phyloP scores from a whole-genome alignment of 1,140 invertebrate genomes.

The Anoplophora glabripennis region DNA sequence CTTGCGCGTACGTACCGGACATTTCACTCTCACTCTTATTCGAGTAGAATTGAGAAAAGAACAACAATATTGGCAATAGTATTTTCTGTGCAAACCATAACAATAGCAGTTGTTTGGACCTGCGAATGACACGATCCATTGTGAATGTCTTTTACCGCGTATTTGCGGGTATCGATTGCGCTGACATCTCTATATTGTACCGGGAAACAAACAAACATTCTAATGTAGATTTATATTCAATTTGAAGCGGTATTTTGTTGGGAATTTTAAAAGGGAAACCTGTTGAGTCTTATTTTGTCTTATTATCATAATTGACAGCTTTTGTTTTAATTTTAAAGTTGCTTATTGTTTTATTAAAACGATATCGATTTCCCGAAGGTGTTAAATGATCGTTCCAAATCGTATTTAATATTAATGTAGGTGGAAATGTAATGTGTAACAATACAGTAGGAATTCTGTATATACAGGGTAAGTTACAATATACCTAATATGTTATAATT shows the following conservation, averaged over 20 bases:
- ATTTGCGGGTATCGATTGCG: constrained; percentile 34
- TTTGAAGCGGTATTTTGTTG: constrained; percentile 23
- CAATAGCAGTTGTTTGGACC: constrained; percentile 1
- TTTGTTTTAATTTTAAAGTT: not conserved
- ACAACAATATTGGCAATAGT: constrained; percentile 23
- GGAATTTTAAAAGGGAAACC: constrained; percentile 30
- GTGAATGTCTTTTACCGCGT: constrained; percentile 23
- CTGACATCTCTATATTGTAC: constrained; percentile 30
- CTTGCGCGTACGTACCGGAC: too few species aligned
- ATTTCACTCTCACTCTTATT: too few species aligned
- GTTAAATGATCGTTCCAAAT: too few species aligned
- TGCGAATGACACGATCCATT: constrained; percentile 33
- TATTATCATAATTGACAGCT: constrained; percentile 7
- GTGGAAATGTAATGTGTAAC: too few species aligned
- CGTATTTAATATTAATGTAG: too few species aligned
- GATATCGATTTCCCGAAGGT: too few species aligned
- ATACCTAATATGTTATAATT: too few species aligned
- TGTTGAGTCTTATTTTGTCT: constrained; percentile 26
- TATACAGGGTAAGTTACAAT: too few species aligned
- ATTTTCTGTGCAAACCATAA: not conserved
- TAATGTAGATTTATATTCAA: constrained; percentile 34
- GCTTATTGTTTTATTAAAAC: not conserved
- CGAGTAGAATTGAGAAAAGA: constrained; percentile 12
- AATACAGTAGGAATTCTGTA: too few species aligned
- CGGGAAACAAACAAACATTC: constrained; percentile 30